Evolutionary conservation across 2,113 vertebrate species (phyloP).

Genomic region (Mirounga angustirostris): DNA sequence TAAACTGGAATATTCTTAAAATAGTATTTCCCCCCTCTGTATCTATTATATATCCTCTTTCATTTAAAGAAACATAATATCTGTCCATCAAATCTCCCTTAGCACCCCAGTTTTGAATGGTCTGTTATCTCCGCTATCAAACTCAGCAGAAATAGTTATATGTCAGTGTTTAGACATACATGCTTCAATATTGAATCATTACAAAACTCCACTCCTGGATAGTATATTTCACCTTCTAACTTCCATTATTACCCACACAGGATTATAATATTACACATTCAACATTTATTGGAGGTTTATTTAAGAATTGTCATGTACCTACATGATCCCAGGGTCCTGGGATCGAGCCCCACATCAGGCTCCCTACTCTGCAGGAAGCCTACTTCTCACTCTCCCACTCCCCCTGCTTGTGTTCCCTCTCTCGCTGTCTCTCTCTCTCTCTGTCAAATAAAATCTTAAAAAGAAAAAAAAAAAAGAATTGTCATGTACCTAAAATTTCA

Average conservation of each 20-base stretch:
- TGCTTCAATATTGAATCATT: not conserved
- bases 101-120: not conserved
- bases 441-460: too few species aligned
- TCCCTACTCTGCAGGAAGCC: too few species aligned
- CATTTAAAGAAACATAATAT: not conserved
- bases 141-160: not conserved
- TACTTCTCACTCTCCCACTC: too few species aligned
- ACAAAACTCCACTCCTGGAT: not conserved
- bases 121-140: not conserved
- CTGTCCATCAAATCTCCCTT: not conserved
- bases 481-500: not conserved
- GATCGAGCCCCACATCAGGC: too few species aligned
- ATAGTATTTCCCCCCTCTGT: not conserved
- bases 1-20: not conserved
- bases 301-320: not conserved
- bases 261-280: not conserved
- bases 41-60: not conserved
- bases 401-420: too few species aligned
- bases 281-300: not conserved
- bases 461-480: not conserved
- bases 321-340: not conserved
- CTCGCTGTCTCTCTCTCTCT: too few species aligned
- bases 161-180: not conserved
- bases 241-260: not conserved
- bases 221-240: not conserved